Base-by-base conservation (phyloP, 1,140 invertebrate species). In the Drosophila sulfurigaster region DNA sequence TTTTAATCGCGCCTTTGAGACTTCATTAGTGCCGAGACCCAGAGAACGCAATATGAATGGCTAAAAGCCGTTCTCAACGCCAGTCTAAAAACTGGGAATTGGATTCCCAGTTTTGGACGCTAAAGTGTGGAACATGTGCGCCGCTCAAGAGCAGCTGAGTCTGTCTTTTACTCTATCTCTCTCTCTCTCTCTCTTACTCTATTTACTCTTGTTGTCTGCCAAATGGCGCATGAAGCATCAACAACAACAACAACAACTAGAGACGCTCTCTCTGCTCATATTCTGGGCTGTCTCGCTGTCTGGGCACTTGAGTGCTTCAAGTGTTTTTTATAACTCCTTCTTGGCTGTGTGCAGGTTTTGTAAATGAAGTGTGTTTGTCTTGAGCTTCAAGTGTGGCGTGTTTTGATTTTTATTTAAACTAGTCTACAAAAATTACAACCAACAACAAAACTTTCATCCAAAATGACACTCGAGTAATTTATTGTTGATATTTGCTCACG, bases 1-100 rank as follows among this genome's bases (percentile, higher is more conserved):
- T 89, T 89, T 88, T 89, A 89, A 89, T 89, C 85, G 85, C 85
- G 85, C 85, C 85, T 89, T 89, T 89, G 85, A 89, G 85, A 89
- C 85, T 89, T 89, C 85, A 89, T 89, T 89, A 89, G 85, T 89
- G 85, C 75, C 75, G 48, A 81, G 74, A 45, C 25, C 56, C 45
- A 68, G 60, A 43, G 38, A 59, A 65, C 68, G 62, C 48, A 75
- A 69, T 82, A 60, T 73, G 63, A 80, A 83, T 67, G 54, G 48
- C 72, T 68, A 69, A 75, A 35, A 62, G 60, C 45, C 25, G 28
- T 63, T 11, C 3, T 15, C 28, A 35, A 10, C 49, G 48, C 7
- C 51, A 28, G 32, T 4, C 4, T 15, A 15, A n/a, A 45, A 71
- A 49, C 52, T 75, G 60, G 41, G 35, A 72, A 30, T 15, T 20